Evolutionary conservation across 2,888 invertebrate genomes (phyloP).

Genomic region (Petrophora chlorosata): DNA sequence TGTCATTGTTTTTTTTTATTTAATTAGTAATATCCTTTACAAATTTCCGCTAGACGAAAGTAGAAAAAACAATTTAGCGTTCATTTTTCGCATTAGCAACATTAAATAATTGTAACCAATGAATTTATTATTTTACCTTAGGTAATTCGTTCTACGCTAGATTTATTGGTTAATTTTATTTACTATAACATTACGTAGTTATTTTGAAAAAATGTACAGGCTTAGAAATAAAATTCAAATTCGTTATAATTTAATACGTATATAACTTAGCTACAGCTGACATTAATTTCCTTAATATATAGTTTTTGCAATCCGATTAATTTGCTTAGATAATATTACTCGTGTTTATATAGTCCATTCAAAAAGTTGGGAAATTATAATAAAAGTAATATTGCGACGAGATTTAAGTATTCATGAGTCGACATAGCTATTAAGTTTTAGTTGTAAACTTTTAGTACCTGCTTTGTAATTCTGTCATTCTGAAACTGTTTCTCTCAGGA

Average conservation of each 20-base stretch:
- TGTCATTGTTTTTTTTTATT: slow-evolving; percentile 78
- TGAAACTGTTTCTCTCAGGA: neutral
- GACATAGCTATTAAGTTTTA: too few species aligned
- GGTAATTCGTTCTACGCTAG: slow-evolving; percentile 51
- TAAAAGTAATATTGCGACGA: too few species aligned
- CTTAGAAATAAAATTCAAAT: slow-evolving; percentile 61
- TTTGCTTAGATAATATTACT: neutral
- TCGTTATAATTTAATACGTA: slow-evolving; percentile 54
- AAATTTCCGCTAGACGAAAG: slow-evolving; percentile 67
- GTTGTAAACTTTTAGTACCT: too few species aligned
- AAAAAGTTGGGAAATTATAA: too few species aligned
- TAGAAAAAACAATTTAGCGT: slow-evolving; percentile 62
- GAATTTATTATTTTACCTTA: slow-evolving; percentile 44
- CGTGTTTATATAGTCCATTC: neutral
- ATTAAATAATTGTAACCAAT: slow-evolving; percentile 43
- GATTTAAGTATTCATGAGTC: too few species aligned
- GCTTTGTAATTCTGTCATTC: too few species aligned
- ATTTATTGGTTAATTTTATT: slow-evolving; percentile 31
- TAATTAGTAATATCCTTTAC: slow-evolving; percentile 75
- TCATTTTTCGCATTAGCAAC: slow-evolving; percentile 49
- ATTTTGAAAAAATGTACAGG: slow-evolving; percentile 54
- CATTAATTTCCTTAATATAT: neutral
- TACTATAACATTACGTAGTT: slow-evolving; percentile 44
- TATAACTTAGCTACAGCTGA: slow-evolving; percentile 44
- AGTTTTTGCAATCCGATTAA: neutral